These are phyloP conservation scores for Tetrax tetrax DNA, from an alignment of 2,113 vertebrate genomes.

Conservation along the genomic window DNA sequence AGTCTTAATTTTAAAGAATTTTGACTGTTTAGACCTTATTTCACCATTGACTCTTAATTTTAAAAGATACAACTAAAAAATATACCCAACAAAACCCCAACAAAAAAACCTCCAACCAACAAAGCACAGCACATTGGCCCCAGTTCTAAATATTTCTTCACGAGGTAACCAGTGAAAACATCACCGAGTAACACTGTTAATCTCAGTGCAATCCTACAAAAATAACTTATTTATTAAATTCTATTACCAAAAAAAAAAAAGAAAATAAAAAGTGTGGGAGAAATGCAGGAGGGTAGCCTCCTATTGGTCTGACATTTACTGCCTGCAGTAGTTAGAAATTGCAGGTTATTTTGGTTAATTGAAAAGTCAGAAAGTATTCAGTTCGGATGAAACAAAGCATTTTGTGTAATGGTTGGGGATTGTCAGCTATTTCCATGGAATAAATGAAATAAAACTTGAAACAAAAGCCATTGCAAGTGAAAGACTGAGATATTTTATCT, in stretches of 20 bases:
- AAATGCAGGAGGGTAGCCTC: neutral
- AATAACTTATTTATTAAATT: neutral
- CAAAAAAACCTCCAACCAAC: accelerated
- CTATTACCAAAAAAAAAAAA: neutral
- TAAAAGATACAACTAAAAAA: neutral
- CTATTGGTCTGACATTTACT: neutral
- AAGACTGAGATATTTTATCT: neutral
- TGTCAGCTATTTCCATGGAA: neutral
- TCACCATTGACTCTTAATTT: neutral
- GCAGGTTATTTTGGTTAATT: neutral
- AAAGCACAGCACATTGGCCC: neutral
- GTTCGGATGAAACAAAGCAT: neutral
- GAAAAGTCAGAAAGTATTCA: neutral
- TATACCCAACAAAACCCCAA: neutral
- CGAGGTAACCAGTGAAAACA: neutral
- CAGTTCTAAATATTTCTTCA: neutral
- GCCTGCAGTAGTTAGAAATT: neutral
- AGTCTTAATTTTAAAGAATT: neutral
- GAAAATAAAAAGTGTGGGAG: neutral
- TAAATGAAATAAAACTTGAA: neutral
- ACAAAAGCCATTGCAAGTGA: neutral
- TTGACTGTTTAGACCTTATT: neutral
- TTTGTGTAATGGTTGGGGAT: neutral
- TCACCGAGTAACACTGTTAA: neutral
- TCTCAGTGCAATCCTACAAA: neutral